Base-by-base conservation (phyloP, 2,888 invertebrate genomes). In the Mactromeris polynyma region DNA sequence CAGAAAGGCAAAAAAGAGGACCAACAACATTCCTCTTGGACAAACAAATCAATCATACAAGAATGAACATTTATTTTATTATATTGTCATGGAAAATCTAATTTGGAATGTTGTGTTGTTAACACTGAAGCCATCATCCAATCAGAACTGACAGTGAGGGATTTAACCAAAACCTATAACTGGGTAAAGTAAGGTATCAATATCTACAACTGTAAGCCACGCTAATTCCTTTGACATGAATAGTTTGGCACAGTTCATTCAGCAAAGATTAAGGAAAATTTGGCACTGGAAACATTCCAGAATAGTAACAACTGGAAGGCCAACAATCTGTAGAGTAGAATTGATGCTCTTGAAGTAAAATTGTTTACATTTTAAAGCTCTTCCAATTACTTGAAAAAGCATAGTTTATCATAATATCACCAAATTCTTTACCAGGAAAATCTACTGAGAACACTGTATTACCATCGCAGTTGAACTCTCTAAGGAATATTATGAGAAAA, bases 221-320 rank as follows among this genome's bases (percentile, higher is more conserved):
- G 17, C 73, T 73, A 73, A 73, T 73, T 73, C 36, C 2, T 31
- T 31, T 73, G 73, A 73, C 73, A 73, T 73, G 73, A 73, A 73
- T 73, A 33, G 17, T 73, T 73, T 73, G 73, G 73, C 73, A 73
- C 33, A 33, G 73, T 73, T 33, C 73, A 73, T 73, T 73, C 73
- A 69, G 69, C 69, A 73, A 73, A 36, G 73, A 73, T 73, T 73
- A 73, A 17, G 26, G 4, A 73, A 36, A 33, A 11, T 73, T 33
- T 73, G 73, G 36, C n/a, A 73, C 73, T 73, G 73, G 73, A 73
- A 31, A 19, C 9, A 73, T 31, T 33, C 36, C 73, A 33, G 36
- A 19, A 73, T 36, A 33, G 73, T 73, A 73, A 73, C 73, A 33
- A 17, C 17, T 33, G 36, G 26, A 73, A 33, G 36, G 33, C 73